Conservation (phyloP, 2,888 invertebrate genomes). For the Spialia ferax region DNA sequence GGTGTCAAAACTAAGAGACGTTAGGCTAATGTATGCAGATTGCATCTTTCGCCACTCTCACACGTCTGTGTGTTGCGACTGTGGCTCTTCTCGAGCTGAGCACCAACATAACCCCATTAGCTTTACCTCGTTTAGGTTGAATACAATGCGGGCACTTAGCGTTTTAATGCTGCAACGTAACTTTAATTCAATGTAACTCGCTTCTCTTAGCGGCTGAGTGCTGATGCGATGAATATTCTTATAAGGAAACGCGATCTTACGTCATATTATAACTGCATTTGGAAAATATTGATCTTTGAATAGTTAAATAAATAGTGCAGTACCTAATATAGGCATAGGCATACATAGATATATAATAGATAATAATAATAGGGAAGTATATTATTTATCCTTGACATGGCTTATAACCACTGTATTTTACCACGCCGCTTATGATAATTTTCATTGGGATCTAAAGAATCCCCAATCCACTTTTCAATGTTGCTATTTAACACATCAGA, state of each 20-base stretch:
- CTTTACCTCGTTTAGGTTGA: conserved; percentile 67
- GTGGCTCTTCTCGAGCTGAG: conserved; percentile 45
- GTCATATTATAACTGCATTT: neutral
- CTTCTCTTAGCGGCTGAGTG: neutral
- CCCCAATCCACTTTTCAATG: neutral
- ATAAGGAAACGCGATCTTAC: neutral
- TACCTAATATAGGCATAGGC: too few species aligned
- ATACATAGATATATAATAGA: too few species aligned
- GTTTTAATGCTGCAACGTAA: conserved; percentile 45
- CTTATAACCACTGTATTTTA: too few species aligned
- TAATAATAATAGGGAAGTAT: too few species aligned
- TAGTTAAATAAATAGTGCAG: too few species aligned
- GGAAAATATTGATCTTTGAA: too few species aligned
- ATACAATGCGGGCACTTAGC: conserved; percentile 49
- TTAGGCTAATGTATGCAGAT: conserved; percentile 86
- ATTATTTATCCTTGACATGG: too few species aligned
- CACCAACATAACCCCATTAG: conserved; percentile 66
- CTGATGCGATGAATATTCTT: conserved; percentile 1
- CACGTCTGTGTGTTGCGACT: conserved; percentile 36
- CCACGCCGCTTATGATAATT: neutral
- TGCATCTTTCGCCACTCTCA: conserved; percentile 72
- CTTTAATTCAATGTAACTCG: conserved; percentile 43
- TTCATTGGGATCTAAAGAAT: neutral
- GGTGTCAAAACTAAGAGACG: conserved; percentile 84
- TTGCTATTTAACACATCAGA: conserved; percentile 5